Conservation (phyloP, 1,140 invertebrate species). For the Heliconius nattereri region DNA sequence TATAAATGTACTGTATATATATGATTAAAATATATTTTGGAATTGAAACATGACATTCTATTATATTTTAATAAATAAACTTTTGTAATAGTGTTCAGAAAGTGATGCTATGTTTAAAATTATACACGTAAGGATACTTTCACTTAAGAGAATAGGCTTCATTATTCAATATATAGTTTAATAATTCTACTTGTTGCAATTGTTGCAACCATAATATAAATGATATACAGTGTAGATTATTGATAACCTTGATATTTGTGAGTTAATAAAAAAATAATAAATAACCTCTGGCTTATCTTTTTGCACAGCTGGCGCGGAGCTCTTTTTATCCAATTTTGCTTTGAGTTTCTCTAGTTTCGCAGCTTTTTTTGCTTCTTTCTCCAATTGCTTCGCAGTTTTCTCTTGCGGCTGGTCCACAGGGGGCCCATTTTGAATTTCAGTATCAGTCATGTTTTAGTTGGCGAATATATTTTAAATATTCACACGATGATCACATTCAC, state of each 20-base stretch:
- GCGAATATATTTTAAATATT: constrained; percentile 32
- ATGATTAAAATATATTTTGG: neutral
- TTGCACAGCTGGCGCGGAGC: constrained; percentile 70
- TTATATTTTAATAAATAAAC: neutral
- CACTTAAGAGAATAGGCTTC: constrained; percentile 27
- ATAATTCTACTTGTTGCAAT: neutral
- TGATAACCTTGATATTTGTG: constrained; percentile 1
- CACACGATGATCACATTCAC: constrained; percentile 22
- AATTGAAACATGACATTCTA: neutral
- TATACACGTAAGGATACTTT: constrained; percentile 46
- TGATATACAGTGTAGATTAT: neutral
- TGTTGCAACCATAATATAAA: neutral
- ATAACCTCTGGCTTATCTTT: constrained; percentile 86
- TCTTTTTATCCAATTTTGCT: constrained; percentile 93
- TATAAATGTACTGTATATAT: neutral
- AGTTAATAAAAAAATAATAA: constrained; percentile 11
- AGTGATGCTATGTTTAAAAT: constrained; percentile 44
- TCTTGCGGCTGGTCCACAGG: constrained; percentile 77
- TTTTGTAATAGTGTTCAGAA: neutral
- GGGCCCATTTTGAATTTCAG: constrained; percentile 55
- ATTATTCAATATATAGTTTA: neutral
- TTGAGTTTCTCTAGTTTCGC: constrained; percentile 96
- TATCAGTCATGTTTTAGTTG: constrained; percentile 68
- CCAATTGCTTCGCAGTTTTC: constrained; percentile 93
- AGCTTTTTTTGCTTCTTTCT: constrained; percentile 94